Evolutionary conservation across 2,888 invertebrate species (phyloP).

Genomic region (Luperina testacea): DNA sequence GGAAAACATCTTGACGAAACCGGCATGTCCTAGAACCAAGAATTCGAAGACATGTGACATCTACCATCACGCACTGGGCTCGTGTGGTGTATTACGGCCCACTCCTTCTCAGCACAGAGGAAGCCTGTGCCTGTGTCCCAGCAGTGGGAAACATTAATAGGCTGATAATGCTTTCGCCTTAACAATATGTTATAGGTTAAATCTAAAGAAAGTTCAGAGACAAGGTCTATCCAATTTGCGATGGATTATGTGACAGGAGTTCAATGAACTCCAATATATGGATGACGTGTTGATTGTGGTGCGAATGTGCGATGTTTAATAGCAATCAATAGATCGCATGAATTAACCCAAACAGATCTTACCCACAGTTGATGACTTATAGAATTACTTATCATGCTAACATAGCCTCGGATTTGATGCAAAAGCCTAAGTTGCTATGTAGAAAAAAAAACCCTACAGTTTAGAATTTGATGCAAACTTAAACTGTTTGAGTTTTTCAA

Average conservation of each 20-base stretch:
- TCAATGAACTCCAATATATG: constrained; percentile 36
- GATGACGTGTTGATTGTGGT: not conserved
- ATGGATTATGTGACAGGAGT: constrained; percentile 34
- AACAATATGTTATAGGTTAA: constrained; percentile 9
- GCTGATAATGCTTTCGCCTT: not conserved
- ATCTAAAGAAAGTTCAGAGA: constrained; percentile 41
- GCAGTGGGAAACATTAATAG: not conserved
- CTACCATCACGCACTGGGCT: not conserved
- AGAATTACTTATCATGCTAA: not conserved
- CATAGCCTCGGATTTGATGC: not conserved
- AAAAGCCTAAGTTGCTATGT: not conserved
- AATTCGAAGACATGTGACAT: not conserved
- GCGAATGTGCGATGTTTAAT: not conserved
- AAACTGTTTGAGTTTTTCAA: too few relatives aligned
- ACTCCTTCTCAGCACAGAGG: not conserved
- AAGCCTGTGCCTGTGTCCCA: not conserved
- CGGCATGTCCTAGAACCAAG: too few relatives aligned
- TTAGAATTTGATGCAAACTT: not conserved
- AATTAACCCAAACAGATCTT: not conserved
- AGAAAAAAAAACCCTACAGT: not conserved
- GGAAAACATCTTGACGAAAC: too few relatives aligned
- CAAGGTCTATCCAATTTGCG: constrained; percentile 61
- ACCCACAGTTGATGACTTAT: not conserved
- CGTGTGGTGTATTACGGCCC: not conserved
- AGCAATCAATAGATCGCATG: not conserved